Conservation (phyloP, 2,113 vertebrate species). For the Tonatia bakeri region DNA sequence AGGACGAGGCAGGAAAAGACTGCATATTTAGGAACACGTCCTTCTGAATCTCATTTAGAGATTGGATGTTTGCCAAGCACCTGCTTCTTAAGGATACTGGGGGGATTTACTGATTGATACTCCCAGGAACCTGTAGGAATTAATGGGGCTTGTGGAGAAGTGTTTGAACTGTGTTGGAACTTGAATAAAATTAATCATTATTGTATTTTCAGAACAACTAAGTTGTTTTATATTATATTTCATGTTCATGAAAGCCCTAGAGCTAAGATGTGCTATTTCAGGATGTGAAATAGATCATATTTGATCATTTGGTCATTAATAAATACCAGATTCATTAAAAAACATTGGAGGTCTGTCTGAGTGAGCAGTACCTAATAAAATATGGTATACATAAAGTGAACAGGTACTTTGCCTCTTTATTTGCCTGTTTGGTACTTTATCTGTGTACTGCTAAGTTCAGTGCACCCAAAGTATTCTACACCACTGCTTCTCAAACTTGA, state of each 20-base stretch:
- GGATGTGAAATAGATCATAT: slow-evolving; percentile 38
- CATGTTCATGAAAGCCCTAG: background rate
- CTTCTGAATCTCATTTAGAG: slow-evolving; percentile 49
- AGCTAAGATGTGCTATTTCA: slow-evolving; percentile 54
- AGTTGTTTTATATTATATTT: slow-evolving; percentile 38
- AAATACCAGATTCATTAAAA: slow-evolving; percentile 27
- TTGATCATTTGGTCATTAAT: slow-evolving; percentile 36
- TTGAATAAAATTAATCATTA: slow-evolving; percentile 54
- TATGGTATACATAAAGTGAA: slow-evolving; percentile 24
- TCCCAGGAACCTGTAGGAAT: slow-evolving; percentile 47
- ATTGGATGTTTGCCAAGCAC: slow-evolving; percentile 62
- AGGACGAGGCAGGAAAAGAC: slow-evolving; percentile 32
- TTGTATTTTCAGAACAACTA: slow-evolving; percentile 60
- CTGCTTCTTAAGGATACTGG: slow-evolving; percentile 56
- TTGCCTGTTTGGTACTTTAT: slow-evolving; percentile 13
- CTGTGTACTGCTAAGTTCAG: background rate
- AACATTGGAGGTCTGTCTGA: background rate
- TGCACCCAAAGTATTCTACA: background rate
- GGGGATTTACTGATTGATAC: slow-evolving; percentile 38
- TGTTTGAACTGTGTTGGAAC: slow-evolving; percentile 42
- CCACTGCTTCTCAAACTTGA: slow-evolving; percentile 24
- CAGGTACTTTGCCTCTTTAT: slow-evolving; percentile 44
- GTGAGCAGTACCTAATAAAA: slow-evolving; percentile 44
- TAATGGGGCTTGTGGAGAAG: slow-evolving; percentile 50
- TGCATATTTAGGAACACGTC: slow-evolving; percentile 37